A percentile compares a stretch with the other conserved stretches of the same genome.
phyloP scores from a whole-genome alignment of 2,888 invertebrate genomes.

The Andrena bicolor region DNA sequence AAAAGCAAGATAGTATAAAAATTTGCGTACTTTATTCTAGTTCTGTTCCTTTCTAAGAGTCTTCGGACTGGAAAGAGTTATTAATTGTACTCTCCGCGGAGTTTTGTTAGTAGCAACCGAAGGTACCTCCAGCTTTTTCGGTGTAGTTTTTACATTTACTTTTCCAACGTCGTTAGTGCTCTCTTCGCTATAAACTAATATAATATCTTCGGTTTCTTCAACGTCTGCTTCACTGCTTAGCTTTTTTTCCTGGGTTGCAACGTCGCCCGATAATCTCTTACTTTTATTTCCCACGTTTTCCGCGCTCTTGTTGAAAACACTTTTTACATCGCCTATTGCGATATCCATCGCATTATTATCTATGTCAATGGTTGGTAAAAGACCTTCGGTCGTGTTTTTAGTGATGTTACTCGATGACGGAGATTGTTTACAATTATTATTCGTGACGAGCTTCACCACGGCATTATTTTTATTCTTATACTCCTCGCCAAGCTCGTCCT shows the following conservation, averaged over 20 bases:
- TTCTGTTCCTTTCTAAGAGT: conserved; percentile 86
- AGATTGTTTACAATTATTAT: conserved; percentile 27
- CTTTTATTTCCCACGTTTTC: conserved; percentile 37
- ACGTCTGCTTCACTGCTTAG: conserved; percentile 57
- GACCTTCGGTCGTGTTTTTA: conserved; percentile 4
- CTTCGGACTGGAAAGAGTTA: conserved; percentile 92
- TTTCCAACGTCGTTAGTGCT: conserved; percentile 71
- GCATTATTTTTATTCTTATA: conserved; percentile 78
- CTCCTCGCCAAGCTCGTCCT: conserved; percentile 89
- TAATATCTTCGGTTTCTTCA: conserved; percentile 87
- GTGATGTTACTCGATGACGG: conserved; percentile 13
- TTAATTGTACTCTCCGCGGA: conserved; percentile 90
- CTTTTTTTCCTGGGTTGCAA: conserved; percentile 54
- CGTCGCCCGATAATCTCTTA: conserved; percentile 35
- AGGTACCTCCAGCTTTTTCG: conserved; percentile 70
- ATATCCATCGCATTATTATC: conserved; percentile 81
- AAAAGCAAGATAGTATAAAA: conserved; percentile 28
- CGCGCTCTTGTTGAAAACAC: conserved; percentile 1
- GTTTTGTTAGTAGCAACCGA: conserved; percentile 85
- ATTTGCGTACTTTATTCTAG: not conserved
- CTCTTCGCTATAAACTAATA: conserved; percentile 87
- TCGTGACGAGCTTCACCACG: not conserved
- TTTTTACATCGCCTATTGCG: conserved; percentile 65
- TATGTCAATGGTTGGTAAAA: conserved; percentile 58
- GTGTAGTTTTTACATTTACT: conserved; percentile 71